A percentile compares a stretch with the other conserved stretches of the same genome.
These are phyloP conservation scores for Microtus richardsoni DNA, from an alignment of 2,113 vertebrate species.

Conservation along the genomic window DNA sequence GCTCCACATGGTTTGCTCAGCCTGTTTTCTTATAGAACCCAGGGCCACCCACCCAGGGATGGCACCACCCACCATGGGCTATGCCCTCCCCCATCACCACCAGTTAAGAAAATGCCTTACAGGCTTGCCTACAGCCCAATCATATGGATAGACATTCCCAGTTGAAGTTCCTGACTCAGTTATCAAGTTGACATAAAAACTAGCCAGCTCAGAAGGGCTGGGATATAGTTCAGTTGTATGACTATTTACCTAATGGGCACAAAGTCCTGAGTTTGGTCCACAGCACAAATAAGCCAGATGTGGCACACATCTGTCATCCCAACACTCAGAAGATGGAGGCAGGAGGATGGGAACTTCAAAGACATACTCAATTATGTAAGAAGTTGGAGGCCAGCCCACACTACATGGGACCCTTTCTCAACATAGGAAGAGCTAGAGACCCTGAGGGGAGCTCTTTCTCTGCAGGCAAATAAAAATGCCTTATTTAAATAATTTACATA, in stretches of 20 bases:
- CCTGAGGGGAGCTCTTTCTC: background rate
- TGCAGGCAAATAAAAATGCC: constrained; percentile 32
- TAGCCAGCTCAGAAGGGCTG: background rate
- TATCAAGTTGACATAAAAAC: background rate
- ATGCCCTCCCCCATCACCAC: background rate
- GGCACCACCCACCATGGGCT: background rate
- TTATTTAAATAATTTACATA: background rate
- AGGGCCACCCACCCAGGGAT: background rate
- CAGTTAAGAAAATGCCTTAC: background rate
- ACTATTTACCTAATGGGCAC: background rate
- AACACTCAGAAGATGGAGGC: no score
- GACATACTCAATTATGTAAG: no score
- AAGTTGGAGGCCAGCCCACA: no score
- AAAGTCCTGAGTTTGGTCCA: background rate
- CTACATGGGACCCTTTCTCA: background rate
- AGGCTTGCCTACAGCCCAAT: background rate
- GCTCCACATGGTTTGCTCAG: background rate
- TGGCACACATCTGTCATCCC: no score
- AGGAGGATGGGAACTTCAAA: no score
- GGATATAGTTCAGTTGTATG: background rate
- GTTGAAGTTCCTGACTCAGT: background rate
- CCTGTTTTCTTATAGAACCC: background rate
- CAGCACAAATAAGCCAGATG: background rate
- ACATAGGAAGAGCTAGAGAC: background rate
- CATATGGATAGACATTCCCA: background rate